Evolutionary conservation across 2,797 vertebrate genomes (phyloP).

Genomic region (Gymnodraco acuticeps): DNA sequence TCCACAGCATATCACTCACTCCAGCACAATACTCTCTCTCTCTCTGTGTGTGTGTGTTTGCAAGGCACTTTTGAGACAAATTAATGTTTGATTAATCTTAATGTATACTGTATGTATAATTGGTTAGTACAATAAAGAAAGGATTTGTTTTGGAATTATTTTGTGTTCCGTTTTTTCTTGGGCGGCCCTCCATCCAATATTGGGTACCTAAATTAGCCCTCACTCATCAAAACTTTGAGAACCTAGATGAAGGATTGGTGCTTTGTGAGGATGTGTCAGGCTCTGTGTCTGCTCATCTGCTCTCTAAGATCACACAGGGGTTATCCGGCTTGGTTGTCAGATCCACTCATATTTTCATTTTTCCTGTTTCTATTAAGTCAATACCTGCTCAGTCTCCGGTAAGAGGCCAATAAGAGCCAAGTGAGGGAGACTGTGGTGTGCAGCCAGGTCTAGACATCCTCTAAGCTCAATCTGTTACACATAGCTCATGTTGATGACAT

Average conservation of each 20-base stretch:
- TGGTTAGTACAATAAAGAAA: no score
- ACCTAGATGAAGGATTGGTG: slow-evolving; percentile 63
- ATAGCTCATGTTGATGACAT: slow-evolving; percentile 57
- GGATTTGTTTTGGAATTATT: no score
- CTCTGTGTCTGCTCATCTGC: slow-evolving; percentile 60
- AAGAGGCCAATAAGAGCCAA: slow-evolving; percentile 41
- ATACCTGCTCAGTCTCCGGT: slow-evolving; percentile 45
- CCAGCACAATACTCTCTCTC: no score
- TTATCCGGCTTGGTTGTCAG: slow-evolving; percentile 61
- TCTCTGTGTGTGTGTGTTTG: no score
- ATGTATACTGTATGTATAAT: no score
- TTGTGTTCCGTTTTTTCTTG: no score
- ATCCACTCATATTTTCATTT: slow-evolving; percentile 68
- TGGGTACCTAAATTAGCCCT: no score
- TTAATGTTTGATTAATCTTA: no score
- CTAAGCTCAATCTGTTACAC: slow-evolving; percentile 34
- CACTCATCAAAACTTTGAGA: no score
- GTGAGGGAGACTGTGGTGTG: slow-evolving; percentile 36
- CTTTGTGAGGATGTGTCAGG: slow-evolving; percentile 47
- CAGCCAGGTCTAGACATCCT: slow-evolving; percentile 56
- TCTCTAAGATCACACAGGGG: slow-evolving; percentile 36
- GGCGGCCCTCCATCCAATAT: no score
- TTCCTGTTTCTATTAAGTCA: slow-evolving; percentile 64
- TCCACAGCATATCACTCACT: no score
- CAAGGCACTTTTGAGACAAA: no score